Evolutionary conservation across 2,113 vertebrate species (phyloP), one percentile per base, ranked within the genome.

Genomic region (Onychostoma macrolepis): DNA sequence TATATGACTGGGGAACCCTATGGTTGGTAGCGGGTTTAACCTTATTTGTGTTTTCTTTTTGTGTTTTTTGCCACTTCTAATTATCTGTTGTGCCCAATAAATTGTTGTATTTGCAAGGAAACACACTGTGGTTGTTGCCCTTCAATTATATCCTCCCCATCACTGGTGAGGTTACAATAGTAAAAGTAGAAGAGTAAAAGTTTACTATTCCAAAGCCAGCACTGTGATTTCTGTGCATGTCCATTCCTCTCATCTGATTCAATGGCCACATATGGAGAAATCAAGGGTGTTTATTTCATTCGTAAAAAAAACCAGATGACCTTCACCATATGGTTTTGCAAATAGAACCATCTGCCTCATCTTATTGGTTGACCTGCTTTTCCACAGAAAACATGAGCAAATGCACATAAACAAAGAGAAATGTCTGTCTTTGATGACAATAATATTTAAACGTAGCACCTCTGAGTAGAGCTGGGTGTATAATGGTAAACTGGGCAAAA

Each of bases 211-310:
- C 24, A 43, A 45, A 45, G 10, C 38, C 58, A 17, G 53, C 53
- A 56, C 53, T 56, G 53, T 50, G 4, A 36, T 15, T 65, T 80
- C 36, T 63, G 2, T 19, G 36, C 36, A 26, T 28, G n/a, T 67
- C 61, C 13, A 6, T 45, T n/a, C 33, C 38, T 26, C 61, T 82
- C 80, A 67, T 58, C 80, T 65, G 61, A 82, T 67, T 82, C 61
- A 63, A 12, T 38, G 53, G 11, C 13, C 56, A 11, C 79, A 63
- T 80, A 43, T 82, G 80, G 61, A 45, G 80, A 82, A 67, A 67
- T 82, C 80, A 82, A 67, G 58, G 24, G 58, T 82, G 80, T 82
- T 82, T 82, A 82, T 82, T 82, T 82, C 26, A 48, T 67, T 30
- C 1, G 4, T 78, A 30, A 53, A 82, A 81, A 65, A 58, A n/a